Conservation (phyloP, 2,888 invertebrate genomes). For the Sclerodermus sp. region DNA sequence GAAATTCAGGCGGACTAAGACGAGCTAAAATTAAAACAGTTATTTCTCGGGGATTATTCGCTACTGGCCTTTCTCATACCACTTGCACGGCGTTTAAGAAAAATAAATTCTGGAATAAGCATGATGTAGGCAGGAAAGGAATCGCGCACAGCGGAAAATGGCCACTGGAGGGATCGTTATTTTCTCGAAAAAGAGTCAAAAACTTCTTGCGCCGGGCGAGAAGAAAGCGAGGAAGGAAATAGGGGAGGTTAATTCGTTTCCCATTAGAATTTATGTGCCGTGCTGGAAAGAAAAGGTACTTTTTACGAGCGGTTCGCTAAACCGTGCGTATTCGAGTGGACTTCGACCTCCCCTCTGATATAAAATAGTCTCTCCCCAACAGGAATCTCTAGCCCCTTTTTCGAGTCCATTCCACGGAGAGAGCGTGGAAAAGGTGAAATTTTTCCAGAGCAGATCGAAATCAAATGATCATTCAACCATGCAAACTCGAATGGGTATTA, state of each 20-base stretch:
- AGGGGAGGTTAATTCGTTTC: conserved; percentile 27
- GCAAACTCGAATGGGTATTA: conserved; percentile 25
- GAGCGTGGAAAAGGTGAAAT: conserved; percentile 24
- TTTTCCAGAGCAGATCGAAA: conserved; percentile 21
- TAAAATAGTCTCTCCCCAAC: background rate
- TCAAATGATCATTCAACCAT: conserved; percentile 20
- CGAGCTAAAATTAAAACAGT: no score
- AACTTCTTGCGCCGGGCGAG: conserved; percentile 16
- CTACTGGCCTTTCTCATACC: no score
- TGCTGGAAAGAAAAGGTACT: conserved; percentile 12
- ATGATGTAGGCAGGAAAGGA: background rate
- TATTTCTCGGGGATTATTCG: no score
- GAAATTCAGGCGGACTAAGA: no score
- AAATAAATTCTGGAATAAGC: background rate
- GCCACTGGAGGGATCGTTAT: background rate
- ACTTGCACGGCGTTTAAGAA: background rate
- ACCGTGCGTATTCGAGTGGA: conserved; percentile 24
- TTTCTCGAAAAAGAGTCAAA: conserved; percentile 10
- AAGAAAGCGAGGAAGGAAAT: conserved; percentile 9
- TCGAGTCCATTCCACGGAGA: conserved; percentile 14
- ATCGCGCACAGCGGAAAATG: background rate
- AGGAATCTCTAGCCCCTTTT: conserved; percentile 8
- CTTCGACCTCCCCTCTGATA: conserved; percentile 11
- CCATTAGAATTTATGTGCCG: conserved; percentile 30
- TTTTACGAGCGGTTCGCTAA: conserved; percentile 16